These are phyloP conservation scores for Apaloderma vittatum DNA, from an alignment of 2,113 vertebrate species.

Conservation along the genomic window DNA sequence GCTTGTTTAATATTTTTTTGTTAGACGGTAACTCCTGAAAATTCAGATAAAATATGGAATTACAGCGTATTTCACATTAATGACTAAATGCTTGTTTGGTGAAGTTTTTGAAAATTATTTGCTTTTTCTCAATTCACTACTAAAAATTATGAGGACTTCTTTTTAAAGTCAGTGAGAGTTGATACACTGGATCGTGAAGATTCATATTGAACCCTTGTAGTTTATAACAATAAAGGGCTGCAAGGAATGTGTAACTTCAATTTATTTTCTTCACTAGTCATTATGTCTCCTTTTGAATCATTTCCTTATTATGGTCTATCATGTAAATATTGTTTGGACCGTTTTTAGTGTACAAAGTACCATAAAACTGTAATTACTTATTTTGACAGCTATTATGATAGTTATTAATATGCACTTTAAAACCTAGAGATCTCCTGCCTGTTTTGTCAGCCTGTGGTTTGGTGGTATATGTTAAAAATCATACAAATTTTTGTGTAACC, in stretches of 20 bases:
- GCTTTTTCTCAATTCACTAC: neutral
- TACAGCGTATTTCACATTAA: neutral
- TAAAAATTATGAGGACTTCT: neutral
- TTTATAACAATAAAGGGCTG: neutral
- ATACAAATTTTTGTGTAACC: neutral
- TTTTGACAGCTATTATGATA: conserved; percentile 3
- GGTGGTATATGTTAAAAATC: neutral
- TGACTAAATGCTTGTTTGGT: neutral
- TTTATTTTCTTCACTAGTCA: neutral
- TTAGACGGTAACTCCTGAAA: neutral
- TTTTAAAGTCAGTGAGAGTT: neutral
- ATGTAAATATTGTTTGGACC: neutral
- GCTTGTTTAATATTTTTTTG: neutral
- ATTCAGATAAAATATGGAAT: neutral
- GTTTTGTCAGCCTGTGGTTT: neutral
- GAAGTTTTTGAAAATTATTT: neutral
- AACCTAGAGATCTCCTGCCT: neutral
- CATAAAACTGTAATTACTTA: neutral
- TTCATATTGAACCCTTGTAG: neutral
- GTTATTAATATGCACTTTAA: neutral
- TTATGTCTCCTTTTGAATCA: neutral
- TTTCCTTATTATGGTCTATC: neutral
- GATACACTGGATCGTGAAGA: neutral
- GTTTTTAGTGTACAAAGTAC: neutral
- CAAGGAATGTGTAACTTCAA: neutral